Evolutionary conservation across 2,113 vertebrate genomes (phyloP).

Genomic region (Tiliqua scincoides): DNA sequence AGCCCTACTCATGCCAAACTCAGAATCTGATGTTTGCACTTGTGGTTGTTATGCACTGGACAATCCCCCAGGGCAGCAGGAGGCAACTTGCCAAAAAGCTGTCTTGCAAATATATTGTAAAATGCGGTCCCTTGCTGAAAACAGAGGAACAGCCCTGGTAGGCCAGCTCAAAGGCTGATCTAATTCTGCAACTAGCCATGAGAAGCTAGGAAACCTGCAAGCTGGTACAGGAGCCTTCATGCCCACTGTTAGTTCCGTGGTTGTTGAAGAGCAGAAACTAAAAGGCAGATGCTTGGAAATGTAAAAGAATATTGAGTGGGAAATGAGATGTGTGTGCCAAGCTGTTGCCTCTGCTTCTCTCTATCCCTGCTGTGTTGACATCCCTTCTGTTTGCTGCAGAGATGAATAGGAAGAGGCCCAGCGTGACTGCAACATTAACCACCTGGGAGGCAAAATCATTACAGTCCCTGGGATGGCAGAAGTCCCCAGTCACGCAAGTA

Average conservation of each 20-base stretch:
- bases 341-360: constrained; percentile 34
- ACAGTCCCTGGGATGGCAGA: constrained; percentile 10
- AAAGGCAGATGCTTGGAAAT: constrained; percentile 67
- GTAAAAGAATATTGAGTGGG: constrained; percentile 55
- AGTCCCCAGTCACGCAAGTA: constrained; percentile 28
- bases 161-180: neutral
- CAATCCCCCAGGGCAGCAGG: neutral
- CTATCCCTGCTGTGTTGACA: constrained; percentile 51
- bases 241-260: constrained; percentile 6
- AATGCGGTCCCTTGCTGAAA: neutral
- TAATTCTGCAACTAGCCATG: neutral
- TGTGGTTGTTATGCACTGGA: neutral
- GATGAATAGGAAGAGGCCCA: constrained; percentile 30
- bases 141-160: constrained; percentile 1
- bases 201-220: neutral
- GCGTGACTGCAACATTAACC: constrained; percentile 9
- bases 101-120: neutral
- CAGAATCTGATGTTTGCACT: constrained; percentile 4
- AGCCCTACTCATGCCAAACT: constrained; percentile 40
- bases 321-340: constrained; percentile 45
- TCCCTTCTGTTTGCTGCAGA: constrained; percentile 34
- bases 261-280: constrained; percentile 50
- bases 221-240: neutral
- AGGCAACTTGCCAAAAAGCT: neutral
- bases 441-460: constrained; percentile 40